A percentile compares a stretch with the other conserved stretches of the same genome.
Conservation (phyloP, 2,888 invertebrate genomes). For the Halocaridina rubra region DNA sequence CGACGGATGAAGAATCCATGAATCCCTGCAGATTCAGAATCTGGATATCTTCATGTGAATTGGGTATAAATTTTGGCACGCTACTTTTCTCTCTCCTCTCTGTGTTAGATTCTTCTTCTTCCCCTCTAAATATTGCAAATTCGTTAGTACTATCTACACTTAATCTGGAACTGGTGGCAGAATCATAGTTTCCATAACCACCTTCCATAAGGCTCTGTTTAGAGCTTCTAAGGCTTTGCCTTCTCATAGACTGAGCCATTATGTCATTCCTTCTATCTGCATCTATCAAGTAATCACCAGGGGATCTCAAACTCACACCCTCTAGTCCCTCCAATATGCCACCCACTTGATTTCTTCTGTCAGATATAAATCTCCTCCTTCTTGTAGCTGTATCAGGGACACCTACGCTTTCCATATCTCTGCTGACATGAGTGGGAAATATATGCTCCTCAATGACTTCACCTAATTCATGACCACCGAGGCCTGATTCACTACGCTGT, state of each 20-base stretch:
- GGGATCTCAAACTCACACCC: constrained; percentile 11
- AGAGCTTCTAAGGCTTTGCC: constrained; percentile 48
- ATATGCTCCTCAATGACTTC: neutral
- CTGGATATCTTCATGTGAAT: constrained; percentile 59
- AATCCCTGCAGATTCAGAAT: constrained; percentile 62
- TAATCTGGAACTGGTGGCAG: constrained; percentile 20
- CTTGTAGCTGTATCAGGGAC: neutral
- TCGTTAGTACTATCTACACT: constrained; percentile 18
- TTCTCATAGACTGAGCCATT: constrained; percentile 60
- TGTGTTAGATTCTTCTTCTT: neutral
- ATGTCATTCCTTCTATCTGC: constrained; percentile 41
- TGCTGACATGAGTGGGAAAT: neutral
- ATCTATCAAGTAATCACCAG: constrained; percentile 27
- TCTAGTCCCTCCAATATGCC: neutral
- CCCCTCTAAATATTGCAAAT: constrained; percentile 17
- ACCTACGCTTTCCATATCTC: neutral
- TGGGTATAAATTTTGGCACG: constrained; percentile 49
- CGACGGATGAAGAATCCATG: constrained; percentile 46
- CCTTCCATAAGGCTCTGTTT: constrained; percentile 48
- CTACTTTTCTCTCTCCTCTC: neutral
- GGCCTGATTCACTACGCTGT: constrained; percentile 33
- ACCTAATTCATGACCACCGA: neutral
- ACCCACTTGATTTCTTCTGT: neutral
- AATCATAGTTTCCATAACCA: neutral
- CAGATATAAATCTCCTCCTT: no score